Percentiles rank a stretch among this genome's conserved stretches.
These are phyloP conservation scores for Dasyprocta punctata DNA, from an alignment of 2,113 vertebrate genomes.

Conservation along the genomic window DNA sequence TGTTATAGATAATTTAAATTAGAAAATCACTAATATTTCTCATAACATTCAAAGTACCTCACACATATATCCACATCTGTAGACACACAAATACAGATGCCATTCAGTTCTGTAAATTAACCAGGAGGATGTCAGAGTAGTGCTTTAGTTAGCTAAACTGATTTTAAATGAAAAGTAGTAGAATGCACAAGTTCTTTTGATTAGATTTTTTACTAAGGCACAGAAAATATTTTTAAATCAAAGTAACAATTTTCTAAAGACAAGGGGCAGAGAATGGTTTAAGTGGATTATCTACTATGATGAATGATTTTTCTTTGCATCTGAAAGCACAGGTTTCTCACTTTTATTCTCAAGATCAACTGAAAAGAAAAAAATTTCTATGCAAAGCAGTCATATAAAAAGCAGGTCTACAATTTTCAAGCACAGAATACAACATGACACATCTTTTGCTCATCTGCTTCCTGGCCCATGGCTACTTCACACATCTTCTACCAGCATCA, in stretches of 20 bases:
- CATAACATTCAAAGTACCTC: neutral
- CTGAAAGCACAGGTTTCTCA: neutral
- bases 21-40: constrained; percentile 16
- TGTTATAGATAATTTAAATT: neutral
- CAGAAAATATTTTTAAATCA: neutral
- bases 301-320: neutral
- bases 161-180: neutral
- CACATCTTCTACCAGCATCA: neutral
- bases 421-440: neutral
- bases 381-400: neutral
- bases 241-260: neutral
- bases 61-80: neutral
- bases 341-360: neutral
- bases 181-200: neutral
- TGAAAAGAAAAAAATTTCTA: neutral
- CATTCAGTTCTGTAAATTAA: neutral
- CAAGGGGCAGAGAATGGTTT: neutral
- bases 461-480: neutral
- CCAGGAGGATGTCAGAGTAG: neutral
- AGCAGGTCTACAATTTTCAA: neutral
- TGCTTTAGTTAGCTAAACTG: neutral
- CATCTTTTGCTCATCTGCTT: neutral
- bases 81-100: neutral
- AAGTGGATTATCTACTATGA: neutral
- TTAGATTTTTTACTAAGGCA: neutral